A percentile compares a stretch with the other conserved stretches of the same genome.
phyloP scores from a whole-genome alignment of 2,113 vertebrate species.

The Chloropsis hardwickii region DNA sequence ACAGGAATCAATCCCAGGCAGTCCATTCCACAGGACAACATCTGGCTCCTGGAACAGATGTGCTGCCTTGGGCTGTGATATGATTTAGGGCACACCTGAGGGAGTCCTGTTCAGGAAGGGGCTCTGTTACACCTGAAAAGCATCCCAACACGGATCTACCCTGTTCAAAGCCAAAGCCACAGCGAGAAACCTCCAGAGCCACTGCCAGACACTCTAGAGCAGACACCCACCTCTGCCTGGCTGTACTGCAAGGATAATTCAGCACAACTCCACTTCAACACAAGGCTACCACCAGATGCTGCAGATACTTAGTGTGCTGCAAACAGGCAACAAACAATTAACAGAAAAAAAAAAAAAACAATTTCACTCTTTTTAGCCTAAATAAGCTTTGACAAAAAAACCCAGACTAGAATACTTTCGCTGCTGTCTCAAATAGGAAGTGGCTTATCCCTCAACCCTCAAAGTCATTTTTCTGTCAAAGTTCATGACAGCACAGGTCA shows the following conservation, averaged over 20 bases:
- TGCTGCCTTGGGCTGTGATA: not conserved
- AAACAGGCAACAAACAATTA: not conserved
- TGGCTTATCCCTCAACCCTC: not conserved
- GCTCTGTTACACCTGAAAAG: not conserved
- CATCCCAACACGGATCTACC: not conserved
- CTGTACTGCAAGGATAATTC: not conserved
- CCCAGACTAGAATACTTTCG: not conserved
- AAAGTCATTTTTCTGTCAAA: not conserved
- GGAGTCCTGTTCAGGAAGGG: not conserved
- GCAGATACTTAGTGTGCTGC: rapidly evolving
- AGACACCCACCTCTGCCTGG: not conserved
- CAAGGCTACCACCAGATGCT: rapidly evolving
- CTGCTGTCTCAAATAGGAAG: not conserved
- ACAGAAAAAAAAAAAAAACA: not conserved
- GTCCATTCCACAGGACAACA: rapidly evolving
- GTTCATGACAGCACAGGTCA: not conserved
- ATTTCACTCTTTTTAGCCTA: not conserved
- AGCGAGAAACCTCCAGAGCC: not conserved
- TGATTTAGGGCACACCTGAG: not conserved
- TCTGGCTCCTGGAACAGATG: not conserved
- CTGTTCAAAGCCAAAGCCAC: not conserved
- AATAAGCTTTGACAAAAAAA: not conserved
- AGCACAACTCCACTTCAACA: too few species aligned
- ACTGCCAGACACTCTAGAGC: not conserved
- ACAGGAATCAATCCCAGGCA: not conserved